Conservation (phyloP, 2,888 invertebrate genomes). For the Mechanitis messenoides region DNA sequence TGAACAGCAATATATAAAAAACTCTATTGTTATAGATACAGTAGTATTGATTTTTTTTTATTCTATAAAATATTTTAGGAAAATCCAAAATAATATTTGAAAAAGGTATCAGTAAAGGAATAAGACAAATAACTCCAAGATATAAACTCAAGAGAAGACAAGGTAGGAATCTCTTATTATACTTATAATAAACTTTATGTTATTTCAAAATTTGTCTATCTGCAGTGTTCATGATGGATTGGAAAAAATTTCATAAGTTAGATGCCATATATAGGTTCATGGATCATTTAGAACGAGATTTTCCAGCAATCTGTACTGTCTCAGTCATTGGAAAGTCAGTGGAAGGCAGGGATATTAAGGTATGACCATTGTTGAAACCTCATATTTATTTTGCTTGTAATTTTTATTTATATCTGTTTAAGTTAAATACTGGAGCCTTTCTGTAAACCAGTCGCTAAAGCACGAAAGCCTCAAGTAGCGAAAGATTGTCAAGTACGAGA, state of each 20-base stretch:
- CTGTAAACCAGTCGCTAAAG: too few relatives aligned
- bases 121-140: slow-evolving; percentile 42
- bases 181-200: not conserved
- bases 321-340: slow-evolving; percentile 86
- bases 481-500: too few relatives aligned
- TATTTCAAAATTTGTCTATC: slow-evolving; percentile 26
- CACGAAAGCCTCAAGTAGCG: too few relatives aligned
- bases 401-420: slow-evolving; percentile 5
- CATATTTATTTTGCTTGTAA: slow-evolving; percentile 4
- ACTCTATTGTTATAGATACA: too few relatives aligned
- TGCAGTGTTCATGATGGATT: slow-evolving; percentile 77
- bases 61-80: slow-evolving; percentile 12
- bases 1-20: too few relatives aligned
- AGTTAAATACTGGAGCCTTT: not conserved
- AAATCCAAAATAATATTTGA: slow-evolving; percentile 24
- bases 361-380: slow-evolving; percentile 40
- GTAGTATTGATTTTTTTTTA: too few relatives aligned
- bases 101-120: slow-evolving; percentile 27
- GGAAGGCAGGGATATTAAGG: slow-evolving; percentile 85
- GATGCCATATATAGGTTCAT: slow-evolving; percentile 85
- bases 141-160: slow-evolving; percentile 45
- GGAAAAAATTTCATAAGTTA: slow-evolving; percentile 86
- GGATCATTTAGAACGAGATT: slow-evolving; percentile 85
- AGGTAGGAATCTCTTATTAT: slow-evolving; percentile 35
- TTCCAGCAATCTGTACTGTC: slow-evolving; percentile 84